Conservation (phyloP, 2,797 vertebrate species). For the Rallus crepitans region DNA sequence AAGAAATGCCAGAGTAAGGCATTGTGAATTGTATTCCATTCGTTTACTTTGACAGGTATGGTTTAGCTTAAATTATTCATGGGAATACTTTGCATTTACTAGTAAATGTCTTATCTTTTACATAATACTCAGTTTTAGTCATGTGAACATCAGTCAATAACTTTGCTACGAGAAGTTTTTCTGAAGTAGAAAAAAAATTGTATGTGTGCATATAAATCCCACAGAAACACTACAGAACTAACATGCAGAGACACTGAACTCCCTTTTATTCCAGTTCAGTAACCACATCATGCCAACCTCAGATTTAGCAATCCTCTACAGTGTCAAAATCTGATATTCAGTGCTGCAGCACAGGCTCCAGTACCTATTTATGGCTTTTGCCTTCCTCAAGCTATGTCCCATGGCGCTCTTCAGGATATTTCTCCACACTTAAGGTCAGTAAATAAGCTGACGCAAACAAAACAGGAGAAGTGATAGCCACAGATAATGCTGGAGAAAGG, state of each 20-base stretch:
- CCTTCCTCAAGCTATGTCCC: neutral
- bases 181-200: neutral
- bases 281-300: accelerated
- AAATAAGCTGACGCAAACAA: neutral
- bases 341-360: neutral
- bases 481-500: neutral
- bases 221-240: neutral
- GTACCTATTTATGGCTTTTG: neutral
- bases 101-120: neutral
- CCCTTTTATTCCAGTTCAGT: neutral
- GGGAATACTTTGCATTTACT: neutral
- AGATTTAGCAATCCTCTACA: neutral
- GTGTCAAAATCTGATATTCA: neutral
- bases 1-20: neutral
- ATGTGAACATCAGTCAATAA: neutral
- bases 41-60: neutral
- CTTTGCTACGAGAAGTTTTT: neutral
- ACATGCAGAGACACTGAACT: neutral
- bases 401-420: neutral
- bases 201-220: neutral
- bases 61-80: neutral
- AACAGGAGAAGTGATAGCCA: neutral
- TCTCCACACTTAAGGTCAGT: neutral
- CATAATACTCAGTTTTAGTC: neutral
- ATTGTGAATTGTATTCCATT: neutral